Base-by-base conservation (phyloP, 2,113 vertebrate genomes). In the Dicrurus megarhynchus region DNA sequence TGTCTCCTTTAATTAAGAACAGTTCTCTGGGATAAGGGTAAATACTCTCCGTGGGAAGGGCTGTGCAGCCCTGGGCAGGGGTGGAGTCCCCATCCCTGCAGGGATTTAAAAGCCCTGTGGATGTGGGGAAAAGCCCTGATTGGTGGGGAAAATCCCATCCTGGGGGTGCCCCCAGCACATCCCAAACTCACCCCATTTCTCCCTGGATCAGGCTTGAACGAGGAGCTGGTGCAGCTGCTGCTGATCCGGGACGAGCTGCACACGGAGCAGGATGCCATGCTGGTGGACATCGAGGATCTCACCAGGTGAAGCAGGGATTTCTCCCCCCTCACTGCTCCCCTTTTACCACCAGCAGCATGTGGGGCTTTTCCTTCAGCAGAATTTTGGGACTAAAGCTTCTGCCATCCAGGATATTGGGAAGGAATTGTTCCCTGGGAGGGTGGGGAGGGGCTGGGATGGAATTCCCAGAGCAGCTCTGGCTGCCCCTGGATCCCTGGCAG, bases 261-360 rank as follows among this genome's bases (percentile, higher is more conserved):
- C 98, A 99, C 99, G 60, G 99, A 99, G 97, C 99, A 99, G 91
- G 99, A 99, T 0, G 99, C 99, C 94, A 99, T 99, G 99, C 98
- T 99, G 98, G 99, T 99, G 93, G 99, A 99, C 98, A 99, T 99
- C 10, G 99, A 99, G 96, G 99, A 99, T 81, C 98, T 99, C 97
- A 99, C 99, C 98, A 99, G 99, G 99, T 99, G 76, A 95, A 53
- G 16, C 13, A 13, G 65, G 11, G 1, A 1, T 24, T 76, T 4
- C 41, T 26, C 9, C 21, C 49, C 75, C 41, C 61, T 63, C 16
- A 1, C 53, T 13, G 42, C 24, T 55, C 47, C 41, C 91, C 10
- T 1, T 11, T 49, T 15, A 0, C 35, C 3, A 0, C 7, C 41
- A 4, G 76, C 73, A 49, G 21, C 6, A 0, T 0, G 0, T 19